A percentile compares a stretch with the other conserved stretches of the same genome.
These are phyloP conservation scores for Pachyuromys duprasi DNA, from an alignment of 2,797 vertebrate genomes.

Conservation along the genomic window DNA sequence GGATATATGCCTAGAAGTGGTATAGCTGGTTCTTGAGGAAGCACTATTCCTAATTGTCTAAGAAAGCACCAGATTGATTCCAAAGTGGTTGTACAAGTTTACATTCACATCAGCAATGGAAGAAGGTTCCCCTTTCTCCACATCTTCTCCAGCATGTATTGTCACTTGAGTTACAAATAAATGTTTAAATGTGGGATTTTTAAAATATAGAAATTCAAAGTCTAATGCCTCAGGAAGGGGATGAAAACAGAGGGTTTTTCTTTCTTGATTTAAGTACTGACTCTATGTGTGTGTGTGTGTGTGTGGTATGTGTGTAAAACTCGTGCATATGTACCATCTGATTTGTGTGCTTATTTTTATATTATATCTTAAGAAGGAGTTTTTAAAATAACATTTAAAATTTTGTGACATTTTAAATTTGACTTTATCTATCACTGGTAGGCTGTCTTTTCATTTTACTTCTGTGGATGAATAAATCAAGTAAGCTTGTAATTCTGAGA, in stretches of 20 bases:
- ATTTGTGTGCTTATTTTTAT: neutral
- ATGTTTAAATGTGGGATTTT: neutral
- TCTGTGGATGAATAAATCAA: neutral
- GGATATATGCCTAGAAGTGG: too few relatives aligned
- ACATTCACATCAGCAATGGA: too few relatives aligned
- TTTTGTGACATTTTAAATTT: neutral
- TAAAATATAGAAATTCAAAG: slow-evolving; percentile 6
- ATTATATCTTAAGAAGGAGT: neutral
- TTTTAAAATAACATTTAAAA: slow-evolving; percentile 42
- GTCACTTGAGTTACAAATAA: neutral
- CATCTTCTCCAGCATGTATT: too few relatives aligned
- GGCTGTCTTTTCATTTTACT: slow-evolving; percentile 16
- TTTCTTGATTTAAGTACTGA: neutral
- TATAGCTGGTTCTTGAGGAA: too few relatives aligned
- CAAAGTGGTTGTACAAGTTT: too few relatives aligned
- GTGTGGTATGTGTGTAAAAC: neutral
- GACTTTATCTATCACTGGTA: neutral
- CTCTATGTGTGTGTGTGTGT: neutral
- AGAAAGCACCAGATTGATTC: too few relatives aligned
- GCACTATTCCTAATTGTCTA: too few relatives aligned
- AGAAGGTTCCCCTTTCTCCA: too few relatives aligned
- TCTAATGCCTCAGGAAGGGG: neutral
- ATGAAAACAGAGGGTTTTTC: neutral
- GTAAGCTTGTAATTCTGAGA: neutral
- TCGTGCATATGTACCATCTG: neutral